Conservation (phyloP, 2,888 invertebrate species). For the Cepaea hortensis region DNA sequence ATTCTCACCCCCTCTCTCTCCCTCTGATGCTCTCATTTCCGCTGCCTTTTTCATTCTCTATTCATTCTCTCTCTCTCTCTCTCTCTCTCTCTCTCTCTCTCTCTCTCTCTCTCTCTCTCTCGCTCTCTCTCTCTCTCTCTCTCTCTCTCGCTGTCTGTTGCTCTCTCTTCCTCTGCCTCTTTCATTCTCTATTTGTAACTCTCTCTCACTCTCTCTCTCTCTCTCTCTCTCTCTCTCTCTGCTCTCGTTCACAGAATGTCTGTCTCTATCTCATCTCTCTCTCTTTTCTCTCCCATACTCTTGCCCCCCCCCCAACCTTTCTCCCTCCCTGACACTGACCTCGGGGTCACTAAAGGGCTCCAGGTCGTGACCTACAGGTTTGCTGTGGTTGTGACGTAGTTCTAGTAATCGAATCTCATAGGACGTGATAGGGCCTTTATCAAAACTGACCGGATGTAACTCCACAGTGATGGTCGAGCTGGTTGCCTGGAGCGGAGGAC, state of each 20-base stretch:
- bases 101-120: not conserved
- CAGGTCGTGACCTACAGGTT: not conserved
- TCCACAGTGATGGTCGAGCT: slow-evolving; percentile 30
- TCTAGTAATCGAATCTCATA: slow-evolving; percentile 41
- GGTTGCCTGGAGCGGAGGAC: slow-evolving; percentile 19
- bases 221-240: too few relatives aligned
- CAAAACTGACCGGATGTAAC: slow-evolving; percentile 26
- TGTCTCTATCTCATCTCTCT: too few relatives aligned
- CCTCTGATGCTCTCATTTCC: not conserved
- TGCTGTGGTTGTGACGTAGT: slow-evolving; percentile 14
- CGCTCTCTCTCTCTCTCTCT: too few relatives aligned
- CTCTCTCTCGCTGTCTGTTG: too few relatives aligned
- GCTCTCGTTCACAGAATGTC: too few relatives aligned
- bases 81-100: not conserved
- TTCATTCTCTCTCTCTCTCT: not conserved
- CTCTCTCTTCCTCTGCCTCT: too few relatives aligned
- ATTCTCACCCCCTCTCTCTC: not conserved
- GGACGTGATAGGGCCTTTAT: slow-evolving; percentile 32
- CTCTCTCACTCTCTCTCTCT: fast-evolving
- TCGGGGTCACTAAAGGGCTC: not conserved
- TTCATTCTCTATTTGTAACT: too few relatives aligned
- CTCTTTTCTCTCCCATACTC: too few relatives aligned
- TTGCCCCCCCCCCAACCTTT: not conserved
- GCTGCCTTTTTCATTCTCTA: not conserved
- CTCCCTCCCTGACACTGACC: not conserved